Evolutionary conservation across 2,888 invertebrate genomes (phyloP).

Genomic region (Epinotia nisella): DNA sequence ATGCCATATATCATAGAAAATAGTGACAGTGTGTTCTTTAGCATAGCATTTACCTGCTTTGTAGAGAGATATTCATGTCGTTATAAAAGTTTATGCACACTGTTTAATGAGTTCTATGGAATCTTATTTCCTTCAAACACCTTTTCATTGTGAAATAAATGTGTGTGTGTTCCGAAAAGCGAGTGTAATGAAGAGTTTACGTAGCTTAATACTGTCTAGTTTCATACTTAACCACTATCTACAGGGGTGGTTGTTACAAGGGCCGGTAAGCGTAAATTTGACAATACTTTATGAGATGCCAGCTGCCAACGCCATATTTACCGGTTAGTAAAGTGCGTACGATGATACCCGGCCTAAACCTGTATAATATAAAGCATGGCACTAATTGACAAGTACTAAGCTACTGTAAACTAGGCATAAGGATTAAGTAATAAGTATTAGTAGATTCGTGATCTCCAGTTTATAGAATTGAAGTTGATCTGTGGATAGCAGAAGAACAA

Average conservation of each 20-base stretch:
- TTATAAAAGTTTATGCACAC: not conserved
- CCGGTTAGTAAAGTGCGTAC: no score
- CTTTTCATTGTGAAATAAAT: not conserved
- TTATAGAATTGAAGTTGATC: slow-evolving; percentile 68
- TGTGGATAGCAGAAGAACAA: slow-evolving; percentile 56
- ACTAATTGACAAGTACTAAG: slow-evolving; percentile 4
- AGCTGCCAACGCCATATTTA: no score
- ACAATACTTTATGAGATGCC: no score
- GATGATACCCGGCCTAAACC: not conserved
- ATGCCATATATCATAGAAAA: not conserved
- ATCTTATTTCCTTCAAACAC: not conserved
- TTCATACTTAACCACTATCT: not conserved
- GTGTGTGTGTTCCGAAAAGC: slow-evolving; percentile 8
- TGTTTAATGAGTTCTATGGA: not conserved
- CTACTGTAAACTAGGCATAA: slow-evolving; percentile 19
- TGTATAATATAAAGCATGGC: not conserved
- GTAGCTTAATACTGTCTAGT: slow-evolving; percentile 2
- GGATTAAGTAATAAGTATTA: slow-evolving; percentile 64
- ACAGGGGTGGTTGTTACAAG: no score
- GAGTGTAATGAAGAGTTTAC: slow-evolving; percentile 18
- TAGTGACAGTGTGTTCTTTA: not conserved
- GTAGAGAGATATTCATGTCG: not conserved
- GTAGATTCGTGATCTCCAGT: slow-evolving; percentile 80
- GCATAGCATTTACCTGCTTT: not conserved
- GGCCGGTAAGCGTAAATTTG: no score